Evolutionary conservation across 2,888 invertebrate genomes (phyloP), one percentile per base, ranked within the genome.

Genomic region (Azorinus chamasolen): DNA sequence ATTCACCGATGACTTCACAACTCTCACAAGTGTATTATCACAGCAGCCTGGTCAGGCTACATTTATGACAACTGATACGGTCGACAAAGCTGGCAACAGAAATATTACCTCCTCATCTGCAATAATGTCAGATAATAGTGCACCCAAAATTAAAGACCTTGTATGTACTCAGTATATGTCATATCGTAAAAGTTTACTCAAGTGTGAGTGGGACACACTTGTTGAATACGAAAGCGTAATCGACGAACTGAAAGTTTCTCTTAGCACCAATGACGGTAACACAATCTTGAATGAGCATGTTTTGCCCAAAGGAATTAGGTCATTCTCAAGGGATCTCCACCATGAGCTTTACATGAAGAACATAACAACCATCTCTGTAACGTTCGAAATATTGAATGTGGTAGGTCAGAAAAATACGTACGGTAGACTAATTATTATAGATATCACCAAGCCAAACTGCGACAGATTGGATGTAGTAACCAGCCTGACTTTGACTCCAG

Each of bases 151-250:
- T n/a, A 24, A 54, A 2, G 46, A 79, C 22, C 58, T 85, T 10
- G 43, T 16, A 3, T 87, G 85, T 57, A 78, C 84, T 6, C 50
- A 74, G 16, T 72, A 68, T 27, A 46, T 83, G n/a, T 86, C 85
- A 3, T 20, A 32, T 1, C 46, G 65, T 0, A 55, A 76, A 72
- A 75, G 83, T 12, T 1, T 72, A 2, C 50, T 87, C 0, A 66
- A 61, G 1, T 84, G 86, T 64, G 55, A 55, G 1, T 87, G 84
- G 85, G 63, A 53, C 4, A 75, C 51, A 20, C 51, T 83, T 6
- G 65, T 66, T 27, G 86, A 86, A 53, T 58, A 59, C 46, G 87
- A 87, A 71, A 87, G 87, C 65, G 24, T 71, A 10, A 24, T 87
- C 16, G 58, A 74, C 16, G 61, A 63, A 14, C 55, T 83, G 20